Evolutionary conservation across 2,888 invertebrate genomes (phyloP).

Genomic region (Mythimna impura): DNA sequence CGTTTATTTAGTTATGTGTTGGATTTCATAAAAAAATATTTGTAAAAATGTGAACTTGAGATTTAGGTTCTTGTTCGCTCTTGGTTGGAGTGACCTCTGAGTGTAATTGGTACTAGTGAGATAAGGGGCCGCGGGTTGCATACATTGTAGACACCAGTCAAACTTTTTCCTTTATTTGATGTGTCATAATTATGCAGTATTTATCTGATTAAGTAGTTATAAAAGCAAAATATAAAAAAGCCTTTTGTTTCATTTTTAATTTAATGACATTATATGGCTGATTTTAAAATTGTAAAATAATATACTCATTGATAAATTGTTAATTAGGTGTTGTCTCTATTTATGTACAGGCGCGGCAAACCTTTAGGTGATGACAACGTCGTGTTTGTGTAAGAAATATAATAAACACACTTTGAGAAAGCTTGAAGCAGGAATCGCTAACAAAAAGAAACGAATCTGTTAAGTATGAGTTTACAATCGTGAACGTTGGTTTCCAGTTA

Average conservation of each 20-base stretch:
- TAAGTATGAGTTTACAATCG: background rate
- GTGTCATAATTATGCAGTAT: background rate
- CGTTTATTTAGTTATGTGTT: background rate
- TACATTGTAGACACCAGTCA: background rate
- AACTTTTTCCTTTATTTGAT: background rate
- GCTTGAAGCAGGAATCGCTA: background rate
- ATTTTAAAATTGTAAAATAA: too few relatives aligned
- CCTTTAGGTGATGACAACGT: background rate
- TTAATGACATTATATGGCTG: too few relatives aligned
- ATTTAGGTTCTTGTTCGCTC: background rate
- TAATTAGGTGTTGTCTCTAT: background rate
- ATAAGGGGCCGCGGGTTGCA: background rate
- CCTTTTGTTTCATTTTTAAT: too few relatives aligned
- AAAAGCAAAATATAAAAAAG: too few relatives aligned
- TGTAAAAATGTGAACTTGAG: background rate
- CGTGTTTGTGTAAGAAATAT: background rate
- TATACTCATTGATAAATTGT: background rate
- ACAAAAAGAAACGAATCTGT: too few relatives aligned
- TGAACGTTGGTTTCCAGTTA: background rate
- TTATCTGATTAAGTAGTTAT: too few relatives aligned
- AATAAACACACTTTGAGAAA: background rate
- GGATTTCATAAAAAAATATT: background rate
- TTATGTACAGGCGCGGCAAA: background rate
- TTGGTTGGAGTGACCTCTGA: background rate
- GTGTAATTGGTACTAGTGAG: background rate